A percentile compares a stretch with the other conserved stretches of the same genome.
Evolutionary conservation across 1,140 invertebrate genomes (phyloP).

Genomic region (Neodiprion pinetum): DNA sequence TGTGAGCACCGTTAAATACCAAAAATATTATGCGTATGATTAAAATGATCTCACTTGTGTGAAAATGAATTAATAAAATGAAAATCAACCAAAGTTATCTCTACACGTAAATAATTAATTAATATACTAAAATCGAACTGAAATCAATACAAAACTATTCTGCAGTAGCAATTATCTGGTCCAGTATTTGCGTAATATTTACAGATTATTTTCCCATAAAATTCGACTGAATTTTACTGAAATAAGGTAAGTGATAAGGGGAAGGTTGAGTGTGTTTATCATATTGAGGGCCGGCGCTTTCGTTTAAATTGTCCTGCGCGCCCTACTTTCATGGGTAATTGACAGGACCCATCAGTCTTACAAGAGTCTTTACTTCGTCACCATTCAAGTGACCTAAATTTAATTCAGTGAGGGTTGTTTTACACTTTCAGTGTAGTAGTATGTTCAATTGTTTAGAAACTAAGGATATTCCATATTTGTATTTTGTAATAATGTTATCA

Average conservation of each 20-base stretch:
- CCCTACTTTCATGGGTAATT: slow-evolving; percentile 29
- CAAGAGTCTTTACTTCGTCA: slow-evolving; percentile 13
- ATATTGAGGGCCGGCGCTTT: slow-evolving; percentile 7
- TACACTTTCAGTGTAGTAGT: background rate
- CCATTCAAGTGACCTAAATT: background rate
- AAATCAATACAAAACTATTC: slow-evolving; percentile 16
- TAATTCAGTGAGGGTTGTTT: background rate
- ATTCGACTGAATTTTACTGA: slow-evolving; percentile 8
- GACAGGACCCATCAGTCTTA: slow-evolving; percentile 32
- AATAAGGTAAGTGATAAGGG: background rate
- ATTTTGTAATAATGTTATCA: background rate
- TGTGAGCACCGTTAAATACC: background rate
- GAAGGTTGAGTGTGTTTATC: background rate
- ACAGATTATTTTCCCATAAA: slow-evolving; percentile 3
- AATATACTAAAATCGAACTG: background rate
- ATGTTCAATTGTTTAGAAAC: background rate
- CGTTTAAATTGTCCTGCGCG: slow-evolving; percentile 16
- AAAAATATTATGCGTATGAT: background rate
- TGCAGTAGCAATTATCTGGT: background rate
- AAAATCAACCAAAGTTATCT: background rate
- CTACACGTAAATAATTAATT: background rate
- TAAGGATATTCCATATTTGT: slow-evolving; percentile 1
- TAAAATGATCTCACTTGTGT: background rate
- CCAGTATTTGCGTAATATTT: background rate
- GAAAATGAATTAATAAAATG: background rate